A percentile compares a stretch with the other conserved stretches of the same genome.
Conservation (phyloP, 1,140 invertebrate species). For the Euura lappo region DNA sequence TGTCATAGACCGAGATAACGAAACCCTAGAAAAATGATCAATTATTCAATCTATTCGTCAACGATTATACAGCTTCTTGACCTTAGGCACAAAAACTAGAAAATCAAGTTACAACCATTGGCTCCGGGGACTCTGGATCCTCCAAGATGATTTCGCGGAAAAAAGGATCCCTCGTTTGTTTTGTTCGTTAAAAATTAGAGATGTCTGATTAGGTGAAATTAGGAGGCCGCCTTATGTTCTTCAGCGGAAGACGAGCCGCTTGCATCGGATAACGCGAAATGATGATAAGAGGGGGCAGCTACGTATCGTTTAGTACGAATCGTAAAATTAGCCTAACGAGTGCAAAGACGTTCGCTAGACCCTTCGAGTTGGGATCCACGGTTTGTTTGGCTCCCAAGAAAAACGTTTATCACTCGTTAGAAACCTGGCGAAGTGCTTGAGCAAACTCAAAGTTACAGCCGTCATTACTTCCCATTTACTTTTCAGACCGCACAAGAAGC, state of each 20-base stretch:
- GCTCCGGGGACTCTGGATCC: no score
- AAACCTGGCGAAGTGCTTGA: conserved; percentile 23
- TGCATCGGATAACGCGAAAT: not conserved
- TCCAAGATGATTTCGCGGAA: no score
- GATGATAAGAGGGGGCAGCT: not conserved
- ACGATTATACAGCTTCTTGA: no score
- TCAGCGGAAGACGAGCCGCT: no score
- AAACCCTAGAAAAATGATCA: no score
- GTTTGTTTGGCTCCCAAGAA: conserved; percentile 13
- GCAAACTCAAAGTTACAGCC: not conserved
- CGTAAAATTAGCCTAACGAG: conserved; percentile 53
- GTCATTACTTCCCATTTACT: not conserved
- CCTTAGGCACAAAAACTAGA: no score
- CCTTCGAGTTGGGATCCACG: conserved; percentile 7
- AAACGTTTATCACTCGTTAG: conserved; percentile 36
- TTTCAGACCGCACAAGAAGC: conserved; percentile 3
- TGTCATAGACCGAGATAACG: no score
- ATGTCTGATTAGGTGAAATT: not conserved
- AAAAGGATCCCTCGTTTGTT: no score
- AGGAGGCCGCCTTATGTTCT: not conserved
- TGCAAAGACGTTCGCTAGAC: conserved; percentile 13
- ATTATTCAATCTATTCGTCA: no score
- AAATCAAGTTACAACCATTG: no score
- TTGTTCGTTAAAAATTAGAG: no score
- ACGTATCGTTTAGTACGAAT: conserved; percentile 22